Evolutionary conservation across 2,888 invertebrate genomes (phyloP).

Genomic region (Diaprepes abbreviatus): DNA sequence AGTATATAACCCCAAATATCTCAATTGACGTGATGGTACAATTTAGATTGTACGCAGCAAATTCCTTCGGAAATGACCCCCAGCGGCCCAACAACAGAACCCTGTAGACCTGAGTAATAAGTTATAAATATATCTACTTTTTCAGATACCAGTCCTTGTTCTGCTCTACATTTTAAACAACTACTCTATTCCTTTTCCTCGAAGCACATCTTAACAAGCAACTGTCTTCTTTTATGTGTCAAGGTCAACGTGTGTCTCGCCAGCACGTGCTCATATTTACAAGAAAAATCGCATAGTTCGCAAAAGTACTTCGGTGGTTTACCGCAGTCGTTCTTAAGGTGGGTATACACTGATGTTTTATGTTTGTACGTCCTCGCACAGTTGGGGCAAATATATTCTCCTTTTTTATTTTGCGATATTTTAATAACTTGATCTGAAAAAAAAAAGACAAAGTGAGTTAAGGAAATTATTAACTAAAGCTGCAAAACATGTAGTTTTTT

Average conservation of each 20-base stretch:
- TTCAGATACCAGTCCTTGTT: no score
- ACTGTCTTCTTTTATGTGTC: constrained; percentile 46
- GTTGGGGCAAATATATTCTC: constrained; percentile 69
- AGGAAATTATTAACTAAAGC: no score
- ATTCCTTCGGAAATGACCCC: no score
- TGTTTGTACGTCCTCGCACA: constrained; percentile 85
- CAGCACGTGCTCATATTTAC: constrained; percentile 59
- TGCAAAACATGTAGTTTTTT: no score
- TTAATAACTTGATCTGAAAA: constrained; percentile 12
- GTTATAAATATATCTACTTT: no score
- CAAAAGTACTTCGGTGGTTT: constrained; percentile 59
- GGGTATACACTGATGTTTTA: constrained; percentile 81
- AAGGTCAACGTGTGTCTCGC: constrained; percentile 56
- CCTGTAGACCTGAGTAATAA: no score
- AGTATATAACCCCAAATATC: no score
- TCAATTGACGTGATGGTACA: no score
- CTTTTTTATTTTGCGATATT: constrained; percentile 38
- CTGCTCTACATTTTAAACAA: no score
- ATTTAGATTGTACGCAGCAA: no score
- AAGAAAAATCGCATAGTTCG: constrained; percentile 57
- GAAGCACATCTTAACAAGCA: not conserved
- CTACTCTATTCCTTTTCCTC: not conserved
- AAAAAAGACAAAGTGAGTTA: no score
- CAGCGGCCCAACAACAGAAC: no score
- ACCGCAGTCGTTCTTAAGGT: constrained; percentile 81